phyloP scores from a whole-genome alignment of 1,140 invertebrate genomes.

The Sesamia nonagrioides region DNA sequence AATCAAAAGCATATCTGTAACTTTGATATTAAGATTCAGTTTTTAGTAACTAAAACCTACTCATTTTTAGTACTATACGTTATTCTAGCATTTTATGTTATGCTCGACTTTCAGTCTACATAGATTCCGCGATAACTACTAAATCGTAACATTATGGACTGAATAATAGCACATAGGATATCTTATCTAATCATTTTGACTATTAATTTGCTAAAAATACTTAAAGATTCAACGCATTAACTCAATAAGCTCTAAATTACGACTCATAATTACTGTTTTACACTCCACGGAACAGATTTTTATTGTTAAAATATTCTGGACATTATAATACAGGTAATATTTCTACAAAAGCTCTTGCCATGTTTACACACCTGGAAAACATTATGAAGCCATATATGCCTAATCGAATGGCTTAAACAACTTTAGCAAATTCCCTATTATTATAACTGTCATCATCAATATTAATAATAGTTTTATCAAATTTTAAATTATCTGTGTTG shows the following conservation, averaged over 20 bases:
- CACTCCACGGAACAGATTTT: not conserved
- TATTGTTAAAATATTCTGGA: slow-evolving; percentile 31
- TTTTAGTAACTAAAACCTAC: too few relatives aligned
- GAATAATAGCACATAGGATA: too few relatives aligned
- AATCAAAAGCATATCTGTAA: not conserved
- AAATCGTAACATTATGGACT: too few relatives aligned
- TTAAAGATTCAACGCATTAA: too few relatives aligned
- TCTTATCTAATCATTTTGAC: too few relatives aligned
- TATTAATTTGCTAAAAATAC: too few relatives aligned
- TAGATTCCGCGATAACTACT: not conserved
- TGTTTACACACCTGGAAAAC: not conserved
- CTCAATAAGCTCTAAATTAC: too few relatives aligned
- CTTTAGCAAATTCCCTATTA: slow-evolving; percentile 16
- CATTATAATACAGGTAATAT: not conserved
- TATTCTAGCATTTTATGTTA: not conserved
- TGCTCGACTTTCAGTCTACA: not conserved
- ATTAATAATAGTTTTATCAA: slow-evolving; percentile 23
- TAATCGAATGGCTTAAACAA: slow-evolving; percentile 9
- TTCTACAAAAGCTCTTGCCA: not conserved
- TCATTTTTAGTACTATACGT: too few relatives aligned
- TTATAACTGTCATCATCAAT: slow-evolving; percentile 19
- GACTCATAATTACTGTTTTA: too few relatives aligned
- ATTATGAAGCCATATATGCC: not conserved
- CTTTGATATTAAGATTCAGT: too few relatives aligned
- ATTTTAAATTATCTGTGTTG: slow-evolving; percentile 23